Evolutionary conservation across 2,888 invertebrate genomes (phyloP).

Genomic region (Cephus sareptanus): DNA sequence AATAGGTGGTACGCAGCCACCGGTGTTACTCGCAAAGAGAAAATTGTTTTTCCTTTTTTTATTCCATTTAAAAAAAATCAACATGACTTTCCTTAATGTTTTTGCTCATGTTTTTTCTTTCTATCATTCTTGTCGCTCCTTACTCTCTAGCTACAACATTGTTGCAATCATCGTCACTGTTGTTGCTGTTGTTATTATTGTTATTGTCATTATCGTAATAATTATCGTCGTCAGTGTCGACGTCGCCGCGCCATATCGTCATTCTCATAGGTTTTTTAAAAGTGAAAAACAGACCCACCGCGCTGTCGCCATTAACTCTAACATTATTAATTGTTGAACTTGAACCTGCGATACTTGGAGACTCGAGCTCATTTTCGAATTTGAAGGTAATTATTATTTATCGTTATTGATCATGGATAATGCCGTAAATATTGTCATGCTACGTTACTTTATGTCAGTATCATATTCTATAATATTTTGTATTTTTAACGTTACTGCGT

Average conservation of each 20-base stretch:
- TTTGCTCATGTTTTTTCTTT: background rate
- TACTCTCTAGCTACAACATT: background rate
- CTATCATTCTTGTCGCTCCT: background rate
- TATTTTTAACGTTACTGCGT: background rate
- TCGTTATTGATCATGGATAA: slow-evolving; percentile 31
- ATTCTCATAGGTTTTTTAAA: slow-evolving; percentile 16
- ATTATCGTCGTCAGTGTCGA: slow-evolving; percentile 21
- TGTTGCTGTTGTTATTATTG: slow-evolving; percentile 20
- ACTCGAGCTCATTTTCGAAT: slow-evolving; percentile 23
- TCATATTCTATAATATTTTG: slow-evolving; percentile 25
- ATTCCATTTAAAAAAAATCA: background rate
- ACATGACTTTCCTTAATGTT: background rate
- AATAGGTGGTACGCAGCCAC: background rate
- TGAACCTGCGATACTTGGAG: background rate
- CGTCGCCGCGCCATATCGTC: slow-evolving; percentile 24
- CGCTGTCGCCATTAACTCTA: slow-evolving; percentile 34
- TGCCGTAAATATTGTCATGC: slow-evolving; percentile 40
- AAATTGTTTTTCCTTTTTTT: background rate
- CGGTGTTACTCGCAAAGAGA: background rate
- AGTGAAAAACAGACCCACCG: background rate
- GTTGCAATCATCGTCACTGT: slow-evolving; percentile 26
- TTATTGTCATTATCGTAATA: slow-evolving; percentile 23
- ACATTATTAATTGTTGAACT: slow-evolving; percentile 21
- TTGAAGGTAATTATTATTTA: slow-evolving; percentile 21
- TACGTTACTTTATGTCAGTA: slow-evolving; percentile 30